Percentiles rank a stretch among this genome's conserved stretches.
Conservation (phyloP, 2,888 invertebrate species). For the Amorpha juglandis region DNA sequence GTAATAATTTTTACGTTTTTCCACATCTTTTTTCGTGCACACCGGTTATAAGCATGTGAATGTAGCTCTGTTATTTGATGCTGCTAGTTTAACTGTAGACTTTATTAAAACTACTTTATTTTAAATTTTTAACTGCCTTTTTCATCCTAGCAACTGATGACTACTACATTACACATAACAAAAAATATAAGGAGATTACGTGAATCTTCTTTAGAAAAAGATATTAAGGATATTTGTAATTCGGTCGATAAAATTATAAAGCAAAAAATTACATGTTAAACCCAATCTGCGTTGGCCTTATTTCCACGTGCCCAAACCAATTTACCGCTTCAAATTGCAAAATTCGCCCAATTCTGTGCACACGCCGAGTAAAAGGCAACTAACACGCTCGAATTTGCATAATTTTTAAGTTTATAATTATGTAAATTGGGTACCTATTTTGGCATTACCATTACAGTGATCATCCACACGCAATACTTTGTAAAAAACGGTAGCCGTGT, state of each 20-base stretch:
- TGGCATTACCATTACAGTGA: conserved; percentile 59
- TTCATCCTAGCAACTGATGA: too few species aligned
- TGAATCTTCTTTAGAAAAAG: too few species aligned
- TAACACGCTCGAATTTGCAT: conserved; percentile 49
- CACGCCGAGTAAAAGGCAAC: conserved; percentile 37
- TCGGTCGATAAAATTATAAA: neutral
- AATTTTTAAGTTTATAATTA: conserved; percentile 51
- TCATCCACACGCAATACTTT: conserved; percentile 76
- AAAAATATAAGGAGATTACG: too few species aligned
- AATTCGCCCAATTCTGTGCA: conserved; percentile 31
- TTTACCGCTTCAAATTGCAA: conserved; percentile 16
- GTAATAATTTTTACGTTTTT: neutral
- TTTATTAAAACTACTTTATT: neutral
- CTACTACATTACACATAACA: too few species aligned
- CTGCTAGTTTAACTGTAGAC: neutral
- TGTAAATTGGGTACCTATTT: conserved; percentile 49
- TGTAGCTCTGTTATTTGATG: neutral
- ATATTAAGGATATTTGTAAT: too few species aligned
- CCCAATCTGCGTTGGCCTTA: neutral
- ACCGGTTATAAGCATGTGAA: neutral
- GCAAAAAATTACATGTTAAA: conserved; percentile 22
- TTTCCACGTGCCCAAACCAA: conserved; percentile 21
- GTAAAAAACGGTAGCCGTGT: conserved; percentile 69
- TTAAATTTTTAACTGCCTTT: neutral
- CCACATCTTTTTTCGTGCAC: neutral